phyloP scores from a whole-genome alignment of 2,797 vertebrate genomes.

The Ispidina picta region DNA sequence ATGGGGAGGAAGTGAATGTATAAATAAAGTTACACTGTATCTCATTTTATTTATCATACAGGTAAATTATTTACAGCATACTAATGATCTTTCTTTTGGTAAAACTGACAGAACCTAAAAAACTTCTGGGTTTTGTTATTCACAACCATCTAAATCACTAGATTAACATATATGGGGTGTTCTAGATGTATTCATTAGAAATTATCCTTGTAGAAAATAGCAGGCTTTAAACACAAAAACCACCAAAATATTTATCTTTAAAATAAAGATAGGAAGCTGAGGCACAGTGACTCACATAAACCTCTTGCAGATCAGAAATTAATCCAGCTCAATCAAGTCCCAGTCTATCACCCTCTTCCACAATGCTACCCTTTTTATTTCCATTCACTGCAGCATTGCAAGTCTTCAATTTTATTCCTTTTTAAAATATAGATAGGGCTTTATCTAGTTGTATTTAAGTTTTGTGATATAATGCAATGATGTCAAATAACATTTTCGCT shows the following conservation, averaged over 20 bases:
- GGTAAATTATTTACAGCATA: background rate
- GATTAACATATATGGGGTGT: background rate
- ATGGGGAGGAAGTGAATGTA: background rate
- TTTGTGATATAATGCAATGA: background rate
- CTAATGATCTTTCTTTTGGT: background rate
- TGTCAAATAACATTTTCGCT: background rate
- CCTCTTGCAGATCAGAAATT: background rate
- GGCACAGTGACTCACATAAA: rapidly evolving
- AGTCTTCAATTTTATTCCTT: background rate
- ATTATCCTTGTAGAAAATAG: background rate
- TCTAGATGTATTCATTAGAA: background rate
- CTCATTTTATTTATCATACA: background rate
- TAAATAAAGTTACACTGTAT: background rate
- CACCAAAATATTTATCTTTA: background rate
- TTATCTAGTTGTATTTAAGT: background rate
- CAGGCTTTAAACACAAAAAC: background rate
- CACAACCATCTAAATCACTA: background rate
- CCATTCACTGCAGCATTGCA: background rate
- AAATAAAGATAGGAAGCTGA: background rate
- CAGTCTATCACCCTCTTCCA: background rate
- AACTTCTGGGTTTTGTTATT: background rate
- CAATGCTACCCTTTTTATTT: background rate
- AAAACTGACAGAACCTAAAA: background rate
- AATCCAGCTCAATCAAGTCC: background rate
- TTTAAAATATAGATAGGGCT: background rate